These are phyloP conservation scores for Euzetes globulus DNA, from an alignment of 2,888 invertebrate species.

Conservation along the genomic window DNA sequence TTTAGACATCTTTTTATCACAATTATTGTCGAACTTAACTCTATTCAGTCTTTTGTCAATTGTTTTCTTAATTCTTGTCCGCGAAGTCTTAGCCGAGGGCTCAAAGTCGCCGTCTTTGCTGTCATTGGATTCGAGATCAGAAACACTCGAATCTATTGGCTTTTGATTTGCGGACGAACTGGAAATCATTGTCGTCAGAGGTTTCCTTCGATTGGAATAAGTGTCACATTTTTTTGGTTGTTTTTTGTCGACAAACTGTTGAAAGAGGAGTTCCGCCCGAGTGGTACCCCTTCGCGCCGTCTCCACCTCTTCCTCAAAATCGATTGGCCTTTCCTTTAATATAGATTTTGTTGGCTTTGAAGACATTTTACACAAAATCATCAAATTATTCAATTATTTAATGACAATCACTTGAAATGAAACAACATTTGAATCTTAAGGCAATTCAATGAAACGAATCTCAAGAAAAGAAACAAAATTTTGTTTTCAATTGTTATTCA, in stretches of 20 bases:
- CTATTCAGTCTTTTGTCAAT: background rate
- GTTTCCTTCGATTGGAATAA: background rate
- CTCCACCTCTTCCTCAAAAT: background rate
- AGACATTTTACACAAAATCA: too few relatives aligned
- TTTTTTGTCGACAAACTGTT: background rate
- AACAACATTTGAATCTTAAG: too few relatives aligned
- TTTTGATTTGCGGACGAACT: background rate
- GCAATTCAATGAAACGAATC: too few relatives aligned
- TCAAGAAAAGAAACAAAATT: too few relatives aligned
- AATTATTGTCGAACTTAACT: background rate
- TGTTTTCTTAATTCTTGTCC: background rate
- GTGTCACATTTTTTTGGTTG: background rate
- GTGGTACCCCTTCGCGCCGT: background rate
- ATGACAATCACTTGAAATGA: too few relatives aligned
- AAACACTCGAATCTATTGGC: background rate
- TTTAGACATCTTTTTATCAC: background rate
- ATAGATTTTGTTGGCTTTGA: background rate
- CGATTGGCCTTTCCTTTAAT: background rate
- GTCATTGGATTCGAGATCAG: background rate
- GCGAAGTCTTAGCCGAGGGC: background rate
- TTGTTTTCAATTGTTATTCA: too few relatives aligned
- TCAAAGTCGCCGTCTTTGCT: background rate
- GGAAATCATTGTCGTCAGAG: background rate
- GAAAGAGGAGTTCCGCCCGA: background rate
- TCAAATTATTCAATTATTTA: too few relatives aligned